Base-by-base conservation (phyloP, 2,888 invertebrate genomes). In the Bursaphelenchus okinawaensis region DNA sequence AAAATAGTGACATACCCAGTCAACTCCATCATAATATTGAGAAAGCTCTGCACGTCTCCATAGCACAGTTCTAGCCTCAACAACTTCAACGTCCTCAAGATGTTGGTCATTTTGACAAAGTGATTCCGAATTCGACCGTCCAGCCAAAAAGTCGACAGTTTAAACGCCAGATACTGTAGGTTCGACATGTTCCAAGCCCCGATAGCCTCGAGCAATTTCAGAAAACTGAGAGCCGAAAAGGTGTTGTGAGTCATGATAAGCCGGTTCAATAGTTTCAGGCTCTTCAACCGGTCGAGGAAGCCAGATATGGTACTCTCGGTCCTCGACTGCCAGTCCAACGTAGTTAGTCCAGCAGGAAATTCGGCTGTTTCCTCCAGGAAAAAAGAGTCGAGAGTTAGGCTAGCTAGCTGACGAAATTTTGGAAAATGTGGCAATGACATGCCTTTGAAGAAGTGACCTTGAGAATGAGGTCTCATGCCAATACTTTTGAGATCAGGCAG, bases 381-480 rank as follows among this genome's bases (percentile, higher is more conserved):
- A 26, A 70, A 58, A 22, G 58, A 62, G 55, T 70, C 70, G 22
- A 73, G 24, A 29, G 67, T 40, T 9, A 70, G 59, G 7, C 65
- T 66, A 1, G 72, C 68, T 1, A 70, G 55, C 0, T 54, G 51
- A 7, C 52, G 19, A 55, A 70, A 70, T 9, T 63, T 51, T 16
- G 70, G 70, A 28, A 70, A 72, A 23, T 31, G 19, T 8, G 31
- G 23, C 6, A 70, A 26, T 24, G 54, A 31, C 6, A 70, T 51
- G 1, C 70, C 70, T 16, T 22, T 54, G 63, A 75, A 70, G 63
- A 70, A 70, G 50, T 65, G 55, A 9, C 72, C 64, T 1, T 59
- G 56, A 23, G 62, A 65, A 31, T 70, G 70, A 7, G 70, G 70
- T n/a, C 70, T 55, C 62, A 72, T 68, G 12, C 72, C 65, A 26